Percentiles rank a stretch among this genome's conserved stretches.
These are phyloP conservation scores for Polyploca ridens DNA, from an alignment of 2,888 invertebrate species.

Conservation along the genomic window DNA sequence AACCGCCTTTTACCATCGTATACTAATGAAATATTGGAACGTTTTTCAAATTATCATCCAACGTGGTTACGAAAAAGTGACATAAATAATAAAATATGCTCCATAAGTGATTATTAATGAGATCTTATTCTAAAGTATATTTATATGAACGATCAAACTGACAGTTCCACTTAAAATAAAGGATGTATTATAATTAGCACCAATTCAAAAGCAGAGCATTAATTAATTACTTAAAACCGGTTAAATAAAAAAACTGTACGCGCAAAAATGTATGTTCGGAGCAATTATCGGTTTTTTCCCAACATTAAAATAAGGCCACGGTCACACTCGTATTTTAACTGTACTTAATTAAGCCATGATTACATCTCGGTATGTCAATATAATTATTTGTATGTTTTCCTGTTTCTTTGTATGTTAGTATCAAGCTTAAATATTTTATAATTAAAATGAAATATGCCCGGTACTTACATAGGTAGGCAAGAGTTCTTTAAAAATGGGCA, in stretches of 20 bases:
- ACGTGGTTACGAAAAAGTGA: too few species aligned
- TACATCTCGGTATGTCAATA: not conserved
- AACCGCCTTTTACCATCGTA: too few species aligned
- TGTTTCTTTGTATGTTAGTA: too few species aligned
- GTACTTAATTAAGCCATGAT: conserved; percentile 14
- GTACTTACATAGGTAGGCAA: too few species aligned
- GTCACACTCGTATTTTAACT: conserved; percentile 13
- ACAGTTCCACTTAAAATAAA: conserved; percentile 11
- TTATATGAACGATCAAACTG: not conserved
- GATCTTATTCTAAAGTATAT: too few species aligned
- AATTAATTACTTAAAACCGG: conserved; percentile 8
- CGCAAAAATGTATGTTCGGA: conserved; percentile 2
- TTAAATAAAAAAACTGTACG: conserved; percentile 7
- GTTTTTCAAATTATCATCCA: not conserved
- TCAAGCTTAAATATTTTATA: too few species aligned
- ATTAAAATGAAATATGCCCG: too few species aligned
- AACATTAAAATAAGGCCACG: conserved; percentile 7
- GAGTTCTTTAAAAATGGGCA: too few species aligned
- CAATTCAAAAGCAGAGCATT: not conserved
- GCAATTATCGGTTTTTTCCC: conserved; percentile 9
- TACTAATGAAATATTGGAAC: too few species aligned
- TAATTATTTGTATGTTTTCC: not conserved
- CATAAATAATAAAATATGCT: too few species aligned
- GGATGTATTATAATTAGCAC: conserved; percentile 16
- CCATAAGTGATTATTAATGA: too few species aligned